A percentile compares a stretch with the other conserved stretches of the same genome.
phyloP scores from a whole-genome alignment of 2,797 vertebrate species.

The Phrynocephalus forsythii region DNA sequence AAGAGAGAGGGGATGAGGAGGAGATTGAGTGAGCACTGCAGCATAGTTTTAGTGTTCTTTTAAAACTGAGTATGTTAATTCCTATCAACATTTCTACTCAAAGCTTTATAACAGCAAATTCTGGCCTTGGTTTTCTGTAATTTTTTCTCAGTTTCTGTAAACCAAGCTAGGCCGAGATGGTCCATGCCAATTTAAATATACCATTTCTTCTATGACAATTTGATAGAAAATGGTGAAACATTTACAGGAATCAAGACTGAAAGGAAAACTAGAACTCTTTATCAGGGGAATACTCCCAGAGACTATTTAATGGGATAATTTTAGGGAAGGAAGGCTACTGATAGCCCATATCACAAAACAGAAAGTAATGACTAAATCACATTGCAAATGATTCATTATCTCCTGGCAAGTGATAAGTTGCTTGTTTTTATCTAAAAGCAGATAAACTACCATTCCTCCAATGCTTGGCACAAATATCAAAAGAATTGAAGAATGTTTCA shows the following conservation, averaged over 20 bases:
- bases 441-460: background rate
- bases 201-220: conserved; percentile 30
- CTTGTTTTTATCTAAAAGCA: conserved; percentile 6
- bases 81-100: background rate
- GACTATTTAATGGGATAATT: conserved; percentile 37
- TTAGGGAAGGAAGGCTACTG: conserved; percentile 39
- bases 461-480: conserved; percentile 25
- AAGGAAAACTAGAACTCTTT: conserved; percentile 46
- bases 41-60: background rate
- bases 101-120: background rate
- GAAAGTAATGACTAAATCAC: conserved; percentile 31
- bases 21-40: background rate
- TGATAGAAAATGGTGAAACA: conserved; percentile 37
- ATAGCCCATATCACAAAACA: conserved; percentile 1
- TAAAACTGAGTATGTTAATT: background rate
- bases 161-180: background rate
- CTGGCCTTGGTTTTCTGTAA: background rate
- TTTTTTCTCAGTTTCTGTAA: background rate
- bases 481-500: background rate
- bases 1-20: background rate
- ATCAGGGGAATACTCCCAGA: conserved; percentile 46
- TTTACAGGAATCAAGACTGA: conserved; percentile 21
- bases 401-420: conserved; percentile 45
- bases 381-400: conserved; percentile 33
- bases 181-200: background rate